Conservation (phyloP, 1,140 invertebrate genomes). For the Babylonia areolata region DNA sequence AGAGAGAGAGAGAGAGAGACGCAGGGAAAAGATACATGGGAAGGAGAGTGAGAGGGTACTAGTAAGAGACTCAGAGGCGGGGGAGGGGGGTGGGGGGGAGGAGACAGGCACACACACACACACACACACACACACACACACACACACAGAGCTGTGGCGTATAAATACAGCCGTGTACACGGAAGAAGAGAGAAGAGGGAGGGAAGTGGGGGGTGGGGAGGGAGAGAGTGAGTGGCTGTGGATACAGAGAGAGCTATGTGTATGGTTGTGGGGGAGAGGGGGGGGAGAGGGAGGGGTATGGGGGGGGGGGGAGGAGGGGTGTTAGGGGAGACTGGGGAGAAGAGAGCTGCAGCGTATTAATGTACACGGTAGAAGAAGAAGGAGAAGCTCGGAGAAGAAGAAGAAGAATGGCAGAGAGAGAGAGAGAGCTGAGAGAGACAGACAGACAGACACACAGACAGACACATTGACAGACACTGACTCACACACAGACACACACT, state of each 20-base stretch:
- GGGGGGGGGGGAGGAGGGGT: no score
- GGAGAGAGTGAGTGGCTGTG: conserved; percentile 25
- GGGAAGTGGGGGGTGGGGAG: not conserved
- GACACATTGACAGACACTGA: not conserved
- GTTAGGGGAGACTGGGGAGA: no score
- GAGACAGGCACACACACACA: not conserved
- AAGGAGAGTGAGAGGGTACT: not conserved
- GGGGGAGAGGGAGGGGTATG: conserved; percentile 26
- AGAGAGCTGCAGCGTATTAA: no score
- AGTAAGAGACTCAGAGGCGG: not conserved
- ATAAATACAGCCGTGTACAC: conserved; percentile 1
- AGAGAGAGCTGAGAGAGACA: not conserved
- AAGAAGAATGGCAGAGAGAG: not conserved
- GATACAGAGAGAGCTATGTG: no score
- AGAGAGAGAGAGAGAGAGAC: conserved; percentile 9
- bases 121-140: not conserved
- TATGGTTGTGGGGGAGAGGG: no score
- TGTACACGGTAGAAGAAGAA: no score
- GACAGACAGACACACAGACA: not conserved
- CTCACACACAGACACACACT: not conserved
- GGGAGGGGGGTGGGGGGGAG: no score
- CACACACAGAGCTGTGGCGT: conserved; percentile 1
- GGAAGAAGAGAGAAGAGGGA: conserved; percentile 11
- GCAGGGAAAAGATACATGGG: not conserved
- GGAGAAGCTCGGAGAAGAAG: no score